phyloP scores from a whole-genome alignment of 1,140 invertebrate species.

The Drosophila paulistorum region DNA sequence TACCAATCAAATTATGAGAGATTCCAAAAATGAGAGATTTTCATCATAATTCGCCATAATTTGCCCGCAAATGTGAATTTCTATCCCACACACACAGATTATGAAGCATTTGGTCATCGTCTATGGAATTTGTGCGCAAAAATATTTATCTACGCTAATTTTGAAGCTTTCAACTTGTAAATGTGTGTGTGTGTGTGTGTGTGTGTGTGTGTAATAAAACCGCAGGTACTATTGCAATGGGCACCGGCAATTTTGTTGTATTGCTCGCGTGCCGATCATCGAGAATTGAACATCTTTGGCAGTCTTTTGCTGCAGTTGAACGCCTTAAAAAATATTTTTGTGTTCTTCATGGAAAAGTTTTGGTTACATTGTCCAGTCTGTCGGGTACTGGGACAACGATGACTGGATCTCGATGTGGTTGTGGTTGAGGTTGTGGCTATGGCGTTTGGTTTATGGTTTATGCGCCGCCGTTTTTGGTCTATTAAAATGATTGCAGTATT shows the following conservation, averaged over 20 bases:
- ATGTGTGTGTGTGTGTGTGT: conserved; percentile 39
- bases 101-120: conserved; percentile 54
- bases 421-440: conserved; percentile 19
- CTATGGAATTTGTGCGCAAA: conserved; percentile 57
- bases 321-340: conserved; percentile 62
- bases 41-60: conserved; percentile 38
- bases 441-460: conserved; percentile 81
- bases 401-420: conserved; percentile 22
- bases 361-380: conserved; percentile 25
- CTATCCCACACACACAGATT: conserved; percentile 1
- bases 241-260: conserved; percentile 52
- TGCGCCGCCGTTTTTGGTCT: conserved; percentile 80
- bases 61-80: conserved; percentile 23
- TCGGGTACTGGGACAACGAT: conserved; percentile 13
- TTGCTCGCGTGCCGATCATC: conserved; percentile 68
- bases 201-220: conserved; percentile 58
- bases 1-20: conserved; percentile 12
- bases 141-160: conserved; percentile 82
- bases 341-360: conserved; percentile 22
- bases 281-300: conserved; percentile 39
- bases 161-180: conserved; percentile 42
- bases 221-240: conserved; percentile 44
- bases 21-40: not conserved
- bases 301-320: conserved; percentile 44
- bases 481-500: conserved; percentile 82